phyloP scores from a whole-genome alignment of 2,797 vertebrate genomes.

The Spea hammondii region DNA sequence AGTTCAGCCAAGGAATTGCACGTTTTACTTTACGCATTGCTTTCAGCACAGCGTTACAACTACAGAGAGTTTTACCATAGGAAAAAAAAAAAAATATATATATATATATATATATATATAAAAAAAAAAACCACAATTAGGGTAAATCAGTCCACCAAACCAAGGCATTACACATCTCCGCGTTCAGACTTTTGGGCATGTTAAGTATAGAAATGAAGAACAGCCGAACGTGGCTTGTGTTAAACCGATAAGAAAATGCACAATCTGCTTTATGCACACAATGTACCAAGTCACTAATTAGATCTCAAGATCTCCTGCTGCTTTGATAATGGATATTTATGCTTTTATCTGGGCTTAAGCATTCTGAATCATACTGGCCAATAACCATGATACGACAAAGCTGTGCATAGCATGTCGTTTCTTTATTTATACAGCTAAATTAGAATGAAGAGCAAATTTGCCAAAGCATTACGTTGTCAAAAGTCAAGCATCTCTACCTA shows the following conservation, averaged over 20 bases:
- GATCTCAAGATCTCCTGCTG: constrained; percentile 42
- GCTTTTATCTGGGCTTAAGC: constrained; percentile 22
- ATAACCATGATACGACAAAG: constrained; percentile 23
- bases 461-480: neutral
- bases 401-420: constrained; percentile 21
- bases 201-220: constrained; percentile 1
- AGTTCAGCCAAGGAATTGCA: no score
- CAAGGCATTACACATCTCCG: no score
- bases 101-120: no score
- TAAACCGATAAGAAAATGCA: constrained; percentile 19
- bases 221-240: constrained; percentile 12
- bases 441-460: constrained; percentile 1
- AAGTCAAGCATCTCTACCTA: neutral
- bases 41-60: no score
- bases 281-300: constrained; percentile 44
- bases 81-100: no score
- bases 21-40: no score
- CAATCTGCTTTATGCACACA: constrained; percentile 32
- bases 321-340: constrained; percentile 43
- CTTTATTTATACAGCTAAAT: constrained; percentile 12
- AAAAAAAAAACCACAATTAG: no score
- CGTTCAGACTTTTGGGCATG: no score
- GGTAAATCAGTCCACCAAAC: no score
- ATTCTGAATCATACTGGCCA: constrained; percentile 26
- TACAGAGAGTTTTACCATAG: no score